Evolutionary conservation across 2,888 invertebrate species (phyloP), one percentile per base, ranked within the genome.

Genomic region (Conchocele bisecta): DNA sequence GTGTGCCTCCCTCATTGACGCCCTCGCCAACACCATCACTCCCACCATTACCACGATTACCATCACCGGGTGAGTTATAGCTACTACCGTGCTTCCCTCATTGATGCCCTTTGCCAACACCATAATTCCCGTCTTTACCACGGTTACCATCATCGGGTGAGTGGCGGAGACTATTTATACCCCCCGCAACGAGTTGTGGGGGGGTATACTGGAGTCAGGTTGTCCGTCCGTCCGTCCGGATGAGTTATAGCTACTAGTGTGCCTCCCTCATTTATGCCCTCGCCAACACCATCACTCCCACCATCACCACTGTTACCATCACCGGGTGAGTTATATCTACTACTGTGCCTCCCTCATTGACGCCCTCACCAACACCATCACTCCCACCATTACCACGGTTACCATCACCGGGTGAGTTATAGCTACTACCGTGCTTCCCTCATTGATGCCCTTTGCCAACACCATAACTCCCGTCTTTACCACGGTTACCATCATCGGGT

Each of bases 381-480:
- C 98, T 0, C 97, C 98, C 0, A 97, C 98, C n/a, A 96, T 98
- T 61, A 96, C 97, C 2, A 88, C 89, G 11, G 95, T 97, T 0
- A 86, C 87, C 6, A 77, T 88, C 11, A 84, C 87, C 44, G 88
- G 89, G 93, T 93, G 91, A 89, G 89, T 68, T 13, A 42, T 31
- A 17, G 13, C 15, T 20, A 17, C 22, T 17, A 6, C 17, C 29
- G 42, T 7, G 11, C 98, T 0, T 94, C 97, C 0, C 92, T 99
- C 33, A 95, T 99, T 1, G 96, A 97, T 89, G 97, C 99, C 0
- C 91, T 98, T 39, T n/a, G 96, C 97, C 0, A 95, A 96, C 63
- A 97, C 98, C 0, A 95, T 98, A 0, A 98, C 98, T 0, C 97
- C 98, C 0, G 97, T 98, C n/a, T 96, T 98, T 61, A 96, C 97